A percentile compares a stretch with the other conserved stretches of the same genome.
These are phyloP conservation scores for Phragmatobia fuliginosa DNA, from an alignment of 2,888 invertebrate species.

Conservation along the genomic window DNA sequence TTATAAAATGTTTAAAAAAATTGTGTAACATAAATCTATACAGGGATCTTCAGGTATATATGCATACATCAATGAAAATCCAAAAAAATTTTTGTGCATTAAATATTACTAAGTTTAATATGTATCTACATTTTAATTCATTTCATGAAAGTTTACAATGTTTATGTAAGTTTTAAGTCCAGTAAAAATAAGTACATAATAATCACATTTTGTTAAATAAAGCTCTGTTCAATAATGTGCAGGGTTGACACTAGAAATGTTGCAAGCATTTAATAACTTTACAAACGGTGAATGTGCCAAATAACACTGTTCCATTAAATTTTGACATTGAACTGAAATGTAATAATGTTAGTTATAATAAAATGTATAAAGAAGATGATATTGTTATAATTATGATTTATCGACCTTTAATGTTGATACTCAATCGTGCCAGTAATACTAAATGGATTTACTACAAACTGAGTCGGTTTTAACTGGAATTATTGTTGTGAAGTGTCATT, in stretches of 20 bases:
- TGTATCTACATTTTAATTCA: constrained; percentile 23
- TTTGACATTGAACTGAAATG: constrained; percentile 50
- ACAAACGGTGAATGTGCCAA: constrained; percentile 60
- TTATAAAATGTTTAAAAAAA: not conserved
- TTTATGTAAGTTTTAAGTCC: constrained; percentile 4
- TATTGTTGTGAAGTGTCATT: too few relatives aligned
- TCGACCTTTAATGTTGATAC: not conserved
- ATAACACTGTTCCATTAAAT: constrained; percentile 50
- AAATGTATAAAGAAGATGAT: constrained; percentile 23
- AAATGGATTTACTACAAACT: too few relatives aligned
- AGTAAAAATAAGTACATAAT: constrained; percentile 10
- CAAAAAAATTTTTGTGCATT: not conserved
- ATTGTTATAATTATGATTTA: not conserved
- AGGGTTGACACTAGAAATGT: constrained; percentile 26
- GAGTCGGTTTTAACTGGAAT: too few relatives aligned
- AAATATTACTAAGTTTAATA: constrained; percentile 13
- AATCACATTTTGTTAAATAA: constrained; percentile 37
- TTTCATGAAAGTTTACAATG: constrained; percentile 1
- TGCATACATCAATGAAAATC: not conserved
- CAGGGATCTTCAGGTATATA: not conserved
- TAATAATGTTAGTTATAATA: constrained; percentile 49
- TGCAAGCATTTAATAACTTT: constrained; percentile 38
- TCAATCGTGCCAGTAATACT: not conserved
- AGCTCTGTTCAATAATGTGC: constrained; percentile 25
- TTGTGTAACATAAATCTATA: constrained; percentile 5